These are phyloP conservation scores for Nothoprocta perdicaria DNA, from an alignment of 2,113 vertebrate species.

Conservation along the genomic window DNA sequence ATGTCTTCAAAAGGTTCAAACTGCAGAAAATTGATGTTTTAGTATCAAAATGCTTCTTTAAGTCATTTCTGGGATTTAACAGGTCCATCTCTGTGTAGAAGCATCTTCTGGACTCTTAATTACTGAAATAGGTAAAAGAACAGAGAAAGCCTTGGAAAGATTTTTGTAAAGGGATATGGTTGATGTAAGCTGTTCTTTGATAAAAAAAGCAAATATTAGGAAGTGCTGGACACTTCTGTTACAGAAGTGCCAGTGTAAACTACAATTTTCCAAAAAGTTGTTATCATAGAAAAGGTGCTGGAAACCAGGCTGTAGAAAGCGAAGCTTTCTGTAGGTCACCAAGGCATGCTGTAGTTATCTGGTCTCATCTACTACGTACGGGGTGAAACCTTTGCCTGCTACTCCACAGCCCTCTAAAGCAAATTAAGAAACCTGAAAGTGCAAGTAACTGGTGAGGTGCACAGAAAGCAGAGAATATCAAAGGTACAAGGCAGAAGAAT, in stretches of 20 bases:
- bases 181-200: background rate
- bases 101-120: background rate
- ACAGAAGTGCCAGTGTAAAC: background rate
- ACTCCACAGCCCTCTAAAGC: background rate
- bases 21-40: no score
- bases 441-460: background rate
- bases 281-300: background rate
- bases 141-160: background rate
- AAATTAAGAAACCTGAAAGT: background rate
- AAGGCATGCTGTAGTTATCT: background rate
- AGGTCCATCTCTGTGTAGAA: no score
- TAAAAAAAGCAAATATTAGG: background rate
- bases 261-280: background rate
- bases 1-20: no score
- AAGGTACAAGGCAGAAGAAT: background rate
- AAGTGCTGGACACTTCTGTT: background rate
- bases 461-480: background rate
- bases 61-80: no score
- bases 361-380: background rate
- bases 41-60: no score
- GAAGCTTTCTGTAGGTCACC: background rate
- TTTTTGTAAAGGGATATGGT: background rate
- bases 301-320: background rate
- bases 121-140: background rate
- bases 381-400: background rate